These are phyloP conservation scores for Progne subis DNA, from an alignment of 2,113 vertebrate genomes.

Conservation along the genomic window DNA sequence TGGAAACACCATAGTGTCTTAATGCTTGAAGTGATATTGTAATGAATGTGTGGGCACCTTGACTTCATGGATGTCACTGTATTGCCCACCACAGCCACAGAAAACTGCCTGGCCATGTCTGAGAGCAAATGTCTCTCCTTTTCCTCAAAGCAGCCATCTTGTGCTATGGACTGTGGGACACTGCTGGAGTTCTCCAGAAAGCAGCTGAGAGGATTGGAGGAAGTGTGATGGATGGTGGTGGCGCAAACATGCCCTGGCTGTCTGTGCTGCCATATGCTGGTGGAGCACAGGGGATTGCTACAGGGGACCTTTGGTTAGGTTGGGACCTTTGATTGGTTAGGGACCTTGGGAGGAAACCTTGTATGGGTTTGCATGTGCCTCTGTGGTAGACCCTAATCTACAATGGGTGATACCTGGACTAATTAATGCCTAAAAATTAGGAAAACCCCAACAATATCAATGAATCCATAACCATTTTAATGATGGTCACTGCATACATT, in stretches of 20 bases:
- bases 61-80: background rate
- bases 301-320: background rate
- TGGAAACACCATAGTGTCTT: background rate
- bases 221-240: background rate
- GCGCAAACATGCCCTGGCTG: background rate
- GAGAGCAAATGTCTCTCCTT: background rate
- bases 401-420: background rate
- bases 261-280: background rate
- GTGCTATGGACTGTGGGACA: background rate
- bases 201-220: background rate
- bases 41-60: background rate
- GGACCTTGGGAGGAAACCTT: background rate
- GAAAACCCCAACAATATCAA: background rate
- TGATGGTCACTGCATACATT: background rate
- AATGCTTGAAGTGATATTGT: rapidly evolving
- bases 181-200: background rate
- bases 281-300: background rate
- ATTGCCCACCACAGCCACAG: background rate
- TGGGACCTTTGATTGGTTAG: background rate
- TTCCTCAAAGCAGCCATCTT: background rate
- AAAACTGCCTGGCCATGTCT: background rate
- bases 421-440: background rate
- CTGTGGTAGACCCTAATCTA: background rate
- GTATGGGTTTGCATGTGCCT: background rate
- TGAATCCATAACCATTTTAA: background rate